phyloP scores from a whole-genome alignment of 2,888 invertebrate species.

The Dryococelus australis region DNA sequence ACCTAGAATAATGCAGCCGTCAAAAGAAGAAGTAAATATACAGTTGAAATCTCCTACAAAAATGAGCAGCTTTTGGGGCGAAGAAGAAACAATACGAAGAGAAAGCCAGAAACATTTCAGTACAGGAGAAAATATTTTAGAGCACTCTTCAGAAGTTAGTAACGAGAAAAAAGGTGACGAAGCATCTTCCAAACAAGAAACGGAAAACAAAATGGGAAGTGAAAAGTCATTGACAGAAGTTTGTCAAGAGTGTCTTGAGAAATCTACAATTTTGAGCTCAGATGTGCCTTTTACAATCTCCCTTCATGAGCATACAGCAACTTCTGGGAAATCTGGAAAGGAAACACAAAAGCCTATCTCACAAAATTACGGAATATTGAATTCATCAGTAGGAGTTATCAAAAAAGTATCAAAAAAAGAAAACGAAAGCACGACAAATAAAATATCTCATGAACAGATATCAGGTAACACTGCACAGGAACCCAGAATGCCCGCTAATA shows the following conservation, averaged over 20 bases:
- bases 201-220: background rate
- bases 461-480: background rate
- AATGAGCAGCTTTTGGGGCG: background rate
- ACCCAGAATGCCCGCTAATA: background rate
- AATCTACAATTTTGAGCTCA: background rate
- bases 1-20: background rate
- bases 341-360: background rate
- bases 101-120: background rate
- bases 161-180: background rate
- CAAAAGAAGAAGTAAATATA: background rate
- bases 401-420: background rate
- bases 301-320: background rate
- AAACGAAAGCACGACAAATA: background rate
- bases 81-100: background rate
- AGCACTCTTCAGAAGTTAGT: background rate
- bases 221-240: background rate
- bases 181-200: background rate
- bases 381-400: background rate
- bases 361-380: background rate
- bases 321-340: background rate
- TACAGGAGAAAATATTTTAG: background rate
- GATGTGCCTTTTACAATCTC: background rate
- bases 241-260: background rate
- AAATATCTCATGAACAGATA: background rate
- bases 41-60: background rate